A percentile compares a stretch with the other conserved stretches of the same genome.
These are phyloP conservation scores for Phylloscopus trochilus DNA, from an alignment of 2,113 vertebrate species.

Conservation along the genomic window DNA sequence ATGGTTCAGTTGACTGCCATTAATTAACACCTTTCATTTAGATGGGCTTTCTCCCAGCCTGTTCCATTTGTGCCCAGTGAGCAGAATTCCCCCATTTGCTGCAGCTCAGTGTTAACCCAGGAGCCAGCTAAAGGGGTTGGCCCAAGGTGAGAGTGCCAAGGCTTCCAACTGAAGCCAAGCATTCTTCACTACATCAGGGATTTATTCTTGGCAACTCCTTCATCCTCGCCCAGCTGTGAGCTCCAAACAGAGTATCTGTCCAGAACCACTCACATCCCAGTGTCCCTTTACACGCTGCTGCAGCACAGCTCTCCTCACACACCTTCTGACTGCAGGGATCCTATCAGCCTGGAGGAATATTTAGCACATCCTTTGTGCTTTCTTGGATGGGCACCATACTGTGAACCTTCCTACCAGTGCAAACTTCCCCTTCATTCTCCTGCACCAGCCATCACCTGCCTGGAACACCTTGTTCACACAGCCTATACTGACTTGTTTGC, in stretches of 20 bases:
- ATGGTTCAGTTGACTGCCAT: background rate
- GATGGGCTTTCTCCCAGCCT: background rate
- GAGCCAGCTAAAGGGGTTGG: background rate
- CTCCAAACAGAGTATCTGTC: background rate
- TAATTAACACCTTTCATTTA: slow-evolving; percentile 22
- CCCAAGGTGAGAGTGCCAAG: background rate
- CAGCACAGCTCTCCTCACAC: background rate
- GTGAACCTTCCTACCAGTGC: background rate
- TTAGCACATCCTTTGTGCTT: background rate
- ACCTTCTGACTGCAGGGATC: background rate
- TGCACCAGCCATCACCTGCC: background rate
- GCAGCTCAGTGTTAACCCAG: background rate
- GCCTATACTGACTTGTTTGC: background rate
- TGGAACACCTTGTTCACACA: background rate
- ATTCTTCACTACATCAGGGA: background rate
- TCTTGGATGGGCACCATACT: background rate
- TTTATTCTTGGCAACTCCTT: background rate
- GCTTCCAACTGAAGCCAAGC: background rate
- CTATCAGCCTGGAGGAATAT: background rate
- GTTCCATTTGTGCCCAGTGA: background rate
- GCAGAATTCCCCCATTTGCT: background rate
- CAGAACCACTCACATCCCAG: fast-evolving
- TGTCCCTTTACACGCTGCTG: fast-evolving
- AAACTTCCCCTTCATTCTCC: background rate
- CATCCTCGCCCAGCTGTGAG: background rate